phyloP scores from a whole-genome alignment of 2,797 vertebrate species.

The Pipistrellus pygmaeus region DNA sequence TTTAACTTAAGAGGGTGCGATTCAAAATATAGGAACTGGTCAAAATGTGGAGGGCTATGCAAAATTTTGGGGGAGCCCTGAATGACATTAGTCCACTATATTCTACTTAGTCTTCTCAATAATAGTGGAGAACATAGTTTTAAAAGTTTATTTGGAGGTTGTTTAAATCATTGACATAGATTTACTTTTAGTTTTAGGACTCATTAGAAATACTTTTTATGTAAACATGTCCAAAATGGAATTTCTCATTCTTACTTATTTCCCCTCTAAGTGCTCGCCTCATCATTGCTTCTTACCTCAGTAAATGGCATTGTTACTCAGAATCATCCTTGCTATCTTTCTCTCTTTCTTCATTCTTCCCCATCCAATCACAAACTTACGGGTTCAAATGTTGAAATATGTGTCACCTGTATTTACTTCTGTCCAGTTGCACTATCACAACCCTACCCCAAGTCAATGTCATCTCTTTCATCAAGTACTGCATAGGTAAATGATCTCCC shows the following conservation, averaged over 20 bases:
- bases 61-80: neutral
- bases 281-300: neutral
- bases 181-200: neutral
- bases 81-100: neutral
- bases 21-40: constrained; percentile 4
- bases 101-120: neutral
- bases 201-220: neutral
- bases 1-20: neutral
- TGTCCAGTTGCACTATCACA: neutral
- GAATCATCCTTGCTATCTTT: neutral
- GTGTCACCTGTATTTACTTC: neutral
- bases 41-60: neutral
- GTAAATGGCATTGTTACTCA: neutral
- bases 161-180: neutral
- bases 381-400: neutral
- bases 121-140: neutral
- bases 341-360: neutral
- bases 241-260: neutral
- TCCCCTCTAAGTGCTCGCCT: neutral
- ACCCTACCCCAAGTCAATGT: neutral
- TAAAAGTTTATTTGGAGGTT: neutral
- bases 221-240: neutral
- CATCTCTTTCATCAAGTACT: neutral
- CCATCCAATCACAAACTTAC: neutral
- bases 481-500: neutral